These are phyloP conservation scores for Semnopithecus entellus DNA, from an alignment of 2,113 vertebrate species.

Conservation along the genomic window DNA sequence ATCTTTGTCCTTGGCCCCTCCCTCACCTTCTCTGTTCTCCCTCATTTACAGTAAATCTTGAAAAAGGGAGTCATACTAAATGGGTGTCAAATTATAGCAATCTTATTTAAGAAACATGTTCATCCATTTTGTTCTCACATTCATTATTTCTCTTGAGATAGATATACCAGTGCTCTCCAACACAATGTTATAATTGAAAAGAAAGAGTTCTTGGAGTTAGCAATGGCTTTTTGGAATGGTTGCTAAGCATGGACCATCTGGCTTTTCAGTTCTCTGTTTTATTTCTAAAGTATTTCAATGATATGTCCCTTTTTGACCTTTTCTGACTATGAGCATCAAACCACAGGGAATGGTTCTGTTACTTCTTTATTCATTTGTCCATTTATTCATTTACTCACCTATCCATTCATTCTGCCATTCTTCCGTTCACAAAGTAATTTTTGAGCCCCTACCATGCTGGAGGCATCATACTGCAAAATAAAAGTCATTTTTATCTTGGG, in stretches of 20 bases:
- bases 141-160: not conserved
- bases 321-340: not conserved
- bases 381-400: not conserved
- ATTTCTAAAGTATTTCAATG: not conserved
- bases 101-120: not conserved
- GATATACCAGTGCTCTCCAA: not conserved
- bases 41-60: not conserved
- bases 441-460: not conserved
- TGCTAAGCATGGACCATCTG: not conserved
- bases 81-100: not conserved
- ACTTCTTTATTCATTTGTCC: not conserved
- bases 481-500: not conserved
- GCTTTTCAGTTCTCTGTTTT: not conserved
- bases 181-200: not conserved
- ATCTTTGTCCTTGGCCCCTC: not conserved
- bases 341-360: not conserved
- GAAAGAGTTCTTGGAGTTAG: not conserved
- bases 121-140: not conserved
- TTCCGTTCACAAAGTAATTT: not conserved
- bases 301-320: not conserved
- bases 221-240: not conserved
- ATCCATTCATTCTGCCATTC: not conserved
- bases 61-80: not conserved
- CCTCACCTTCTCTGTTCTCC: not conserved
- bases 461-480: not conserved